A percentile compares a stretch with the other conserved stretches of the same genome.
Evolutionary conservation across 2,888 invertebrate species (phyloP).

Genomic region (Apotomis betuletana): DNA sequence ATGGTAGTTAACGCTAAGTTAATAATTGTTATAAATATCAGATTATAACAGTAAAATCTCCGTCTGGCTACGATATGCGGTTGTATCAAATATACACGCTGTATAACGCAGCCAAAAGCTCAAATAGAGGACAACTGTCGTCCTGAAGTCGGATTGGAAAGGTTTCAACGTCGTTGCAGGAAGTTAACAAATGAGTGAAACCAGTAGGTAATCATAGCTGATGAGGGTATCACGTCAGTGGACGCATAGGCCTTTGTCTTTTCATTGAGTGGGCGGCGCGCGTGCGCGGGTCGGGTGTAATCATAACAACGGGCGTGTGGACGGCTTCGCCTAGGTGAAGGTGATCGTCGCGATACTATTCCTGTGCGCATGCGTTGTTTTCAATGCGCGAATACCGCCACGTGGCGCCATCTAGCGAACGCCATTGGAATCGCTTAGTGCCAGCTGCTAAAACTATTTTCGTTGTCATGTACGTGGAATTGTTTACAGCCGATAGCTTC

Average conservation of each 20-base stretch:
- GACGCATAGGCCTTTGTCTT: conserved; percentile 36
- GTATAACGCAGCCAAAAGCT: too few relatives aligned
- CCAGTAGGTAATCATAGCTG: not conserved
- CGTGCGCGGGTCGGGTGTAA: conserved; percentile 50
- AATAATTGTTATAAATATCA: too few relatives aligned
- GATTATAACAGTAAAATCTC: too few relatives aligned
- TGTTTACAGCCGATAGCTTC: conserved; percentile 54
- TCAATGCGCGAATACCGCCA: conserved; percentile 53
- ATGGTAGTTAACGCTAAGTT: too few relatives aligned
- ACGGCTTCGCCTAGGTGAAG: conserved; percentile 78
- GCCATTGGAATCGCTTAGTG: conserved; percentile 60
- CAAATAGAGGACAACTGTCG: too few relatives aligned
- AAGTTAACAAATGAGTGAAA: not conserved
- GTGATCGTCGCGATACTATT: conserved; percentile 77
- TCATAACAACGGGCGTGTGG: conserved; percentile 59
- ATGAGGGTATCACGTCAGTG: conserved; percentile 10
- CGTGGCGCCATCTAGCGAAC: conserved; percentile 76
- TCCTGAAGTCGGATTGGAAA: too few relatives aligned
- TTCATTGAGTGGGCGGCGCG: conserved; percentile 49
- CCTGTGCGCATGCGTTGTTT: conserved; percentile 74
- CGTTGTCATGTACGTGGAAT: conserved; percentile 57
- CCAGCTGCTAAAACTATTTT: conserved; percentile 77
- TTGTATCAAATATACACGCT: too few relatives aligned
- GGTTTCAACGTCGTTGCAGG: too few relatives aligned
- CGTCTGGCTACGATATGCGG: too few relatives aligned